Base-by-base conservation (phyloP, 2,888 invertebrate genomes). In the Spodoptera littoralis region DNA sequence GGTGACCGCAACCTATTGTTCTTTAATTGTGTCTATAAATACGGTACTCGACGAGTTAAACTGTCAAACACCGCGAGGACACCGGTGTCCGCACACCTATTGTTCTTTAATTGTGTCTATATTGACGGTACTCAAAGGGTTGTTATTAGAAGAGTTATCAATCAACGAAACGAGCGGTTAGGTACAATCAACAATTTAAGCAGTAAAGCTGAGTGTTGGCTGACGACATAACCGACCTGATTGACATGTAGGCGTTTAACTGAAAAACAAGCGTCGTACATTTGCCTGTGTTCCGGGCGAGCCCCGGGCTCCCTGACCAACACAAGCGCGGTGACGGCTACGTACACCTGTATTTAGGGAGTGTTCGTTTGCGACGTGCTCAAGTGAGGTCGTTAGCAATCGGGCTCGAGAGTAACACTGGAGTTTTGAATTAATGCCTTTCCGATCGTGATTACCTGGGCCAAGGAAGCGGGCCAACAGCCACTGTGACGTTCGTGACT, bases 381-480 rank as follows among this genome's bases (percentile, higher is more conserved):
- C 85, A 89, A 90, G 90, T 87, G 84, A 75, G 83, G 80, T 80
- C 84, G 84, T 84, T 84, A 83, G 84, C 85, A 84, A 88, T 86
- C 83, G 81, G 70, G 74, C 73, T 82, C 65, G 77, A 87, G 85
- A 81, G 82, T 73, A 77, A 77, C 73, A 82, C 84, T 84, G 77
- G 85, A 89, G 86, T 89, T 90, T 88, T 90, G 90, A 90, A 89
- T 90, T 88, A 90, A 90, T 90, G 88, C 86, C 78, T 85, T 84
- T 82, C 84, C 87, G 82, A 89, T 88, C 88, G 83, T 84, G 89
- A 90, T 91, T 90, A 89, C 89, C 90, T 89, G 85, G 73, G 78
- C 83, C 76, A 80, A 86, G 83, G 80, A 84, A 87, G 82, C 80
- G 83, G 85, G 74, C 81, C 82, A 77, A 80, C 81, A 84, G 79